Percentiles rank a stretch among this genome's conserved stretches.
Conservation (phyloP, 2,113 vertebrate genomes). For the Siphamia tubifer region DNA sequence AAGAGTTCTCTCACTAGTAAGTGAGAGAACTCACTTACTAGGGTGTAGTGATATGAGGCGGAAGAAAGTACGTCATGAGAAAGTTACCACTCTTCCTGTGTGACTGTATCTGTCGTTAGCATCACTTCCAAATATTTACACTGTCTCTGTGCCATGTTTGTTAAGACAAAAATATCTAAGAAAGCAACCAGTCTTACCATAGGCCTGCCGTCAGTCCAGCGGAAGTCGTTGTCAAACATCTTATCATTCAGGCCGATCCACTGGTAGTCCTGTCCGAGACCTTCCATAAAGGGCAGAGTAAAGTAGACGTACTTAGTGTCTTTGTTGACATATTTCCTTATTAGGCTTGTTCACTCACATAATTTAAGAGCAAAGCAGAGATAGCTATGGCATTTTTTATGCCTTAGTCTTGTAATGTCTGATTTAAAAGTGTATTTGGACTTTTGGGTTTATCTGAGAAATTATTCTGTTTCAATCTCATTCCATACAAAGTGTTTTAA, state of each 20-base stretch:
- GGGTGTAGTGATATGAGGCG: constrained; percentile 18
- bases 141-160: constrained; percentile 47
- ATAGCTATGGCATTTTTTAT: constrained; percentile 33
- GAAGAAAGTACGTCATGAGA: constrained; percentile 41
- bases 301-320: constrained; percentile 49
- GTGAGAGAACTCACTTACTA: neutral
- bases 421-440: neutral
- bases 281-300: constrained; percentile 68
- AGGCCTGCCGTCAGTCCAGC: constrained; percentile 91
- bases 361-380: neutral
- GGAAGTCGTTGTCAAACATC: constrained; percentile 98
- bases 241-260: constrained; percentile 99
- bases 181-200: constrained; percentile 84
- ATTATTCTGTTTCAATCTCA: neutral
- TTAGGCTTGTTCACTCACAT: constrained; percentile 11
- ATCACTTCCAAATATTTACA: constrained; percentile 60
- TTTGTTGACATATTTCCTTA: constrained; percentile 17
- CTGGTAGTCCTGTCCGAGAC: constrained; percentile 96
- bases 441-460: neutral
- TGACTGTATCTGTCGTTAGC: constrained; percentile 32
- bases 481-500: neutral
- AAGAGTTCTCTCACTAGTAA: no score
- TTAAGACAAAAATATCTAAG: constrained; percentile 37
- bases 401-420: constrained; percentile 62
- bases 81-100: constrained; percentile 36